phyloP scores from a whole-genome alignment of 2,113 vertebrate species.

The Stigmatopora argus region DNA sequence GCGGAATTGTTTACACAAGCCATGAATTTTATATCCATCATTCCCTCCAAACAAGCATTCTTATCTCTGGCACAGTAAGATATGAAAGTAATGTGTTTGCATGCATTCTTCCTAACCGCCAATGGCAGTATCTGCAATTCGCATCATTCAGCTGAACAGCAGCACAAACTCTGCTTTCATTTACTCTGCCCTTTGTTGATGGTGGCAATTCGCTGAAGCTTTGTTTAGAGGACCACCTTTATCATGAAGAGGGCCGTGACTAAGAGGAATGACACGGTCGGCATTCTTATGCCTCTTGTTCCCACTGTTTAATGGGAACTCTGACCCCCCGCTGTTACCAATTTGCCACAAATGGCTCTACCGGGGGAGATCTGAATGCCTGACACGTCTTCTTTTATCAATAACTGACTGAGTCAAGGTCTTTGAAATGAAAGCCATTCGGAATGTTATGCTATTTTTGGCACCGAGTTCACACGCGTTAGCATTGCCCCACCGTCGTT shows the following conservation, averaged over 20 bases:
- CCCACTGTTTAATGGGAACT: constrained; percentile 40
- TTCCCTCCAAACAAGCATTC: constrained; percentile 25
- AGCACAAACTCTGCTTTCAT: constrained; percentile 27
- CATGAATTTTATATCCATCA: constrained; percentile 28
- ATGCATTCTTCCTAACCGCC: constrained; percentile 50
- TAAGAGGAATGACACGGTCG: constrained; percentile 49
- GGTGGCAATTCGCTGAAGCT: constrained; percentile 20
- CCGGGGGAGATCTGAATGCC: constrained; percentile 34
- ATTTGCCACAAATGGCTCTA: constrained; percentile 46
- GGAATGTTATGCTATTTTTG: constrained; percentile 62
- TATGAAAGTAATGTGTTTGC: constrained; percentile 50
- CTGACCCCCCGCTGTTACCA: constrained; percentile 45
- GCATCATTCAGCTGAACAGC: constrained; percentile 28
- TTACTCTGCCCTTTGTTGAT: constrained; percentile 39
- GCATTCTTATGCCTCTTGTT: constrained; percentile 48
- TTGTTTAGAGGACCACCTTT: constrained; percentile 22
- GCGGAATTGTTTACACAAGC: constrained; percentile 50
- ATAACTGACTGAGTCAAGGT: constrained; percentile 50
- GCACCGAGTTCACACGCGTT: constrained; percentile 47
- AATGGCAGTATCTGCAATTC: constrained; percentile 45
- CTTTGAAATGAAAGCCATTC: constrained; percentile 49
- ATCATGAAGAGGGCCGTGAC: constrained; percentile 38
- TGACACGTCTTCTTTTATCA: constrained; percentile 51
- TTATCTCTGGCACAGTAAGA: constrained; percentile 52
- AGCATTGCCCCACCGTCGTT: constrained; percentile 8